Percentiles rank a stretch among this genome's conserved stretches.
phyloP scores from a whole-genome alignment of 1,140 invertebrate genomes.

The Spodoptera litura region DNA sequence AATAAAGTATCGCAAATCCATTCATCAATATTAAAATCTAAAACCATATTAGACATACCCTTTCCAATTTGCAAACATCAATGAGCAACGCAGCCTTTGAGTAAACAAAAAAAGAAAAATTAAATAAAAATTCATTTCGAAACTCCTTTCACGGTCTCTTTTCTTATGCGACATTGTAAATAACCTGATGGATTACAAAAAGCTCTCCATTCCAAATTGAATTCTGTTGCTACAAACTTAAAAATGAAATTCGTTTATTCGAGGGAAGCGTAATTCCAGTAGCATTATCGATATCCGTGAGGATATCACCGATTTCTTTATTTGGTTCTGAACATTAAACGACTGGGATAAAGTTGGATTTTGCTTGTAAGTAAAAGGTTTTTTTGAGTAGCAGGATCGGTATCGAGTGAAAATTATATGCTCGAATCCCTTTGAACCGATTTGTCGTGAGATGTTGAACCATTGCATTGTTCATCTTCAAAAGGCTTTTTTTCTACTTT shows the following conservation, averaged over 20 bases:
- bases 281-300: conserved; percentile 73
- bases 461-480: conserved; percentile 77
- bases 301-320: neutral
- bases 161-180: conserved; percentile 77
- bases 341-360: conserved; percentile 9
- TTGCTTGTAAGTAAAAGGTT: conserved; percentile 43
- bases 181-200: conserved; percentile 63
- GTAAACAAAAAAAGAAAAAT: conserved; percentile 70
- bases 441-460: conserved; percentile 67
- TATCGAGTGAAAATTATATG: conserved; percentile 81
- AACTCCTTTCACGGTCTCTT: conserved; percentile 75
- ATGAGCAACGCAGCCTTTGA: conserved; percentile 58
- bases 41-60: conserved; percentile 41
- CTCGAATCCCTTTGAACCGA: conserved; percentile 78
- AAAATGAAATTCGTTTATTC: neutral
- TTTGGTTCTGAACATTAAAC: neutral
- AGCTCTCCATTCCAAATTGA: conserved; percentile 44
- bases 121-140: conserved; percentile 80
- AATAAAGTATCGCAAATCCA: neutral
- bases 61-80: conserved; percentile 53
- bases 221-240: neutral
- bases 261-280: conserved; percentile 61
- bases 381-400: conserved; percentile 74
- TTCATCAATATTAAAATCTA: conserved; percentile 28
- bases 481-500: conserved; percentile 74